Percentiles rank a stretch among this genome's conserved stretches.
Evolutionary conservation across 2,797 vertebrate species (phyloP).

Genomic region (Pempheris klunzingeri): DNA sequence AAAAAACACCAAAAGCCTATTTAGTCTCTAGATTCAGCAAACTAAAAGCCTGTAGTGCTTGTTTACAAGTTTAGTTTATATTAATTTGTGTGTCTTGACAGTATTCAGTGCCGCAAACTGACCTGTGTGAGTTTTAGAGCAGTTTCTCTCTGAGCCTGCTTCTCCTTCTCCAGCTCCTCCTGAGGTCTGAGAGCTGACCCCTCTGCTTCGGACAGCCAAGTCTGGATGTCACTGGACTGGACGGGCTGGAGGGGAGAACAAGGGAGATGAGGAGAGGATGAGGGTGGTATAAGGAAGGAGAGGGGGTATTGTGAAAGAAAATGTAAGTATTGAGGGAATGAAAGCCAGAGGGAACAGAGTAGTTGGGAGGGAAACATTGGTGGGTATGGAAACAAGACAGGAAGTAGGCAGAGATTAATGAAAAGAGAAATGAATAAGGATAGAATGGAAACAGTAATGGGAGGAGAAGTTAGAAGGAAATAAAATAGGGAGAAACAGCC

Average conservation of each 20-base stretch:
- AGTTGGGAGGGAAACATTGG: background rate
- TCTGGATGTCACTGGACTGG: constrained; percentile 87
- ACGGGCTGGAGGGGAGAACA: constrained; percentile 17
- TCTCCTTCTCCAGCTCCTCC: constrained; percentile 89
- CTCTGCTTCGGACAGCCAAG: constrained; percentile 85
- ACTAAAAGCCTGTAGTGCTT: background rate
- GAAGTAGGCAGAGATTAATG: background rate
- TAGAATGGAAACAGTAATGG: background rate
- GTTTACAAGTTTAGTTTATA: background rate
- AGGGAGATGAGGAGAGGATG: constrained; percentile 6
- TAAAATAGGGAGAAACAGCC: constrained; percentile 17
- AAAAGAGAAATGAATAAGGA: background rate
- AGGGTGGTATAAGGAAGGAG: background rate
- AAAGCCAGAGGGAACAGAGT: background rate
- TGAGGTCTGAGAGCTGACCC: constrained; percentile 85
- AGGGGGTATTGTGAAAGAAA: background rate
- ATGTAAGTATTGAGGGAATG: background rate
- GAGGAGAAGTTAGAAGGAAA: background rate
- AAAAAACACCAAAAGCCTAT: background rate
- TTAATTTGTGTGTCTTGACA: background rate
- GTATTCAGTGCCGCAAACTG: constrained; percentile 13
- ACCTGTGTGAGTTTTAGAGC: constrained; percentile 83
- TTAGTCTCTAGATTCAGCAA: too few relatives aligned
- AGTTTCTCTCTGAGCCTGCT: constrained; percentile 86
- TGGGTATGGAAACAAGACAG: background rate